These are phyloP conservation scores for Takifugu ocellatus DNA, from an alignment of 2,797 vertebrate species.

Conservation along the genomic window DNA sequence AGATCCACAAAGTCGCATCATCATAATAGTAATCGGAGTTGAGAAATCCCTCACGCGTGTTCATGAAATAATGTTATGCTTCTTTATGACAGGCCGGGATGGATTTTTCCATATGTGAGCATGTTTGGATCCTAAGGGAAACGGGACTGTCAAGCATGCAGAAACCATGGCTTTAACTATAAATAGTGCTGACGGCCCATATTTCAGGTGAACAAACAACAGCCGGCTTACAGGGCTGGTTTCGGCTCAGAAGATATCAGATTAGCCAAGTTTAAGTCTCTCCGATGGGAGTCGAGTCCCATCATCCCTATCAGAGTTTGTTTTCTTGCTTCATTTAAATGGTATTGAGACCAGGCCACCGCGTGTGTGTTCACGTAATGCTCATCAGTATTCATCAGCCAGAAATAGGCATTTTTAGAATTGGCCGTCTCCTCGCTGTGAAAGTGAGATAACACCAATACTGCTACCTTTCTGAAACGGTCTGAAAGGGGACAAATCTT, in stretches of 20 bases:
- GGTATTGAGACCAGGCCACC: constrained; percentile 19
- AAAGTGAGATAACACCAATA: constrained; percentile 64
- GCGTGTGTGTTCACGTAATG: constrained; percentile 25
- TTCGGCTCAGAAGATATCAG: constrained; percentile 51
- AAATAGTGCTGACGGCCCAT: constrained; percentile 61
- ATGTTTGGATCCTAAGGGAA: constrained; percentile 44
- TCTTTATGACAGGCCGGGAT: constrained; percentile 29
- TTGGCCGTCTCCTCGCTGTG: constrained; percentile 55
- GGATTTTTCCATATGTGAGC: constrained; percentile 30
- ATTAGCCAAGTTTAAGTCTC: constrained; percentile 58
- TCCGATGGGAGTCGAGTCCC: constrained; percentile 38
- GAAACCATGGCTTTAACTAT: constrained; percentile 49
- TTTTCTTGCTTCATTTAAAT: constrained; percentile 41
- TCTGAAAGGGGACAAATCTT: constrained; percentile 61
- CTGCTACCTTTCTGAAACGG: constrained; percentile 53
- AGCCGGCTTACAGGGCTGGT: constrained; percentile 36
- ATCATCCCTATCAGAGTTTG: constrained; percentile 45
- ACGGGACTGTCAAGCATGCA: constrained; percentile 49
- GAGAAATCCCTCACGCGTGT: constrained; percentile 17
- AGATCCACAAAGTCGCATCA: constrained; percentile 9
- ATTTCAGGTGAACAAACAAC: constrained; percentile 64
- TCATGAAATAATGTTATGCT: constrained; percentile 37
- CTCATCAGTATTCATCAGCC: constrained; percentile 64
- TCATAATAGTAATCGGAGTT: constrained; percentile 37
- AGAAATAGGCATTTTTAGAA: constrained; percentile 55